Evolutionary conservation across 2,113 vertebrate genomes (phyloP).

Genomic region (Pseudonaja textilis): DNA sequence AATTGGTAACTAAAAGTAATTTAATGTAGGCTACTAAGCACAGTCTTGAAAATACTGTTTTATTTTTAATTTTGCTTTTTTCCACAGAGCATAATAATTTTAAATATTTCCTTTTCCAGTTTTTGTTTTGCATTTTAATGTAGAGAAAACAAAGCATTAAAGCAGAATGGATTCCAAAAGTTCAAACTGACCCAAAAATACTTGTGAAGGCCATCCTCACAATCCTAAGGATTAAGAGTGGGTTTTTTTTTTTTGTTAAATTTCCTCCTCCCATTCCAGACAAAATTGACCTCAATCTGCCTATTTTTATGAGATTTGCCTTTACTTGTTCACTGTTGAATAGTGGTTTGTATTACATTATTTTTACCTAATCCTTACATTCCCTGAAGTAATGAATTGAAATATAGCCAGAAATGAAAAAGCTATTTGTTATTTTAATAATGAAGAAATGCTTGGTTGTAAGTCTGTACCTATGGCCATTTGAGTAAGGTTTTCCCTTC

Average conservation of each 20-base stretch:
- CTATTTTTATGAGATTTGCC: constrained; percentile 35
- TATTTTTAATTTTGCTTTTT: constrained; percentile 20
- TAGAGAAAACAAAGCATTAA: constrained; percentile 14
- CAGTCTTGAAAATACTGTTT: not conserved
- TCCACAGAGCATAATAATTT: constrained; percentile 25
- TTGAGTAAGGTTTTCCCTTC: not conserved
- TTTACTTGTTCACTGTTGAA: constrained; percentile 46
- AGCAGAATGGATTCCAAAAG: constrained; percentile 40
- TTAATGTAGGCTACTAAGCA: not conserved
- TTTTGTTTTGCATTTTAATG: constrained; percentile 31
- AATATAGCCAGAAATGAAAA: not conserved
- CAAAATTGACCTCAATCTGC: not conserved
- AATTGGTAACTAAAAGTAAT: not conserved
- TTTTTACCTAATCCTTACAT: constrained; percentile 34
- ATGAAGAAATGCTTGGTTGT: not conserved
- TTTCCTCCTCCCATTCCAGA: constrained; percentile 22
- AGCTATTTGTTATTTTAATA: not conserved
- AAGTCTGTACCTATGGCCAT: not conserved
- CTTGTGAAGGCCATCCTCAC: constrained; percentile 35
- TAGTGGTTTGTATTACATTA: constrained; percentile 10
- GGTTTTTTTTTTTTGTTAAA: constrained; percentile 4
- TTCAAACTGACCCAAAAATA: constrained; percentile 47
- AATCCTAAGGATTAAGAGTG: constrained; percentile 31
- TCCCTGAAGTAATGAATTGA: constrained; percentile 26
- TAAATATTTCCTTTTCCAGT: constrained; percentile 33